phyloP scores from a whole-genome alignment of 2,113 vertebrate genomes.

The Phaetusa simplex region DNA sequence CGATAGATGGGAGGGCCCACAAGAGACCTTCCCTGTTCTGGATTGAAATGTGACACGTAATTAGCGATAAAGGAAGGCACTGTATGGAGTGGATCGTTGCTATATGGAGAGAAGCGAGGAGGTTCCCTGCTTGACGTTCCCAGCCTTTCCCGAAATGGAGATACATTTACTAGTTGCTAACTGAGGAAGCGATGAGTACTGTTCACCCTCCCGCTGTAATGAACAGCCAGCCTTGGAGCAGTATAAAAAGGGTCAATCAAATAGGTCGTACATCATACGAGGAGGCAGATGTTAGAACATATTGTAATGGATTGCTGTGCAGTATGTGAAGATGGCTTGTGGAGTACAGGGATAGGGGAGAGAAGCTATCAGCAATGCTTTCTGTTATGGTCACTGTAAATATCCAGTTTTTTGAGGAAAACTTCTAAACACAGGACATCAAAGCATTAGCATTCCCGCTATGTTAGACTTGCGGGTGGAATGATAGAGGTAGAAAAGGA shows the following conservation, averaged over 20 bases:
- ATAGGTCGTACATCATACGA: conserved; percentile 86
- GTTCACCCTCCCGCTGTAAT: conserved; percentile 45
- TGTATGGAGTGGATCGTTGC: neutral
- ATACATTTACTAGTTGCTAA: conserved; percentile 54
- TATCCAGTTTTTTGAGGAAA: conserved; percentile 28
- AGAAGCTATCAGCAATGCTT: conserved; percentile 28
- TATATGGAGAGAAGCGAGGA: neutral
- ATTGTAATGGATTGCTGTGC: conserved; percentile 84
- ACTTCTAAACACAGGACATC: neutral
- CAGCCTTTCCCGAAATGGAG: conserved; percentile 39
- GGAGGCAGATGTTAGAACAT: conserved; percentile 94
- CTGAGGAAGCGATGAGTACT: conserved; percentile 20
- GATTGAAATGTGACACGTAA: neutral
- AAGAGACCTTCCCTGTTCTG: neutral
- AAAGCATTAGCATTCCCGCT: neutral
- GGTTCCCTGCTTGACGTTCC: neutral
- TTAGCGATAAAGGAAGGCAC: neutral
- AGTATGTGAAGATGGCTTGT: conserved; percentile 72
- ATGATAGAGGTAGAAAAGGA: neutral
- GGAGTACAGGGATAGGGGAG: conserved; percentile 45
- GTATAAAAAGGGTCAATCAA: conserved; percentile 87
- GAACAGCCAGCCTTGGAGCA: conserved; percentile 65
- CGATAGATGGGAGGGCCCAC: neutral
- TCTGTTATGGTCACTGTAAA: neutral
- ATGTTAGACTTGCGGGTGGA: neutral